Base-by-base conservation (phyloP, 2,888 invertebrate genomes). In the Desoria tigrina region DNA sequence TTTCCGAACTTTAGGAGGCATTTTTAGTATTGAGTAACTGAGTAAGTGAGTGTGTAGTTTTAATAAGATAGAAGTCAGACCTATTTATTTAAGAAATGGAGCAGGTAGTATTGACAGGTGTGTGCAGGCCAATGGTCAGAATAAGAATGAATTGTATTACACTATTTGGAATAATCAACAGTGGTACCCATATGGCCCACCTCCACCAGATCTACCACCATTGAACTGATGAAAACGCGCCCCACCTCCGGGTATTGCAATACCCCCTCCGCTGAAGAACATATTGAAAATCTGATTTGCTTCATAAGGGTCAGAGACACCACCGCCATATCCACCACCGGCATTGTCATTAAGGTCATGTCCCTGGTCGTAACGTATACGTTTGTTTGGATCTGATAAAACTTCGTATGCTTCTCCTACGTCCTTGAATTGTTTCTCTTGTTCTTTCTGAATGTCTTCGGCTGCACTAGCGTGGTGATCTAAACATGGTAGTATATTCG, bases 341-440 rank as follows among this genome's bases (percentile, higher is more conserved):
- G 81, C 85, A 76, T 84, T 84, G 67, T 92, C 92, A 56, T 93
- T 92, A 75, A 94, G 82, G 79, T 94, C 94, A 71, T 93, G 91
- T 0, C 94, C 95, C 78, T 85, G 91, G 81, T 96, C 96, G 79
- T 95, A 96, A 50, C 94, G 87, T 53, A 87, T 85, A 76, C 92
- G 89, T 81, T 95, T 95, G 81, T 90, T 90, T 9, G 90, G 86
- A 83, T 96, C 95, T 24, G 94, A 93, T 71, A 97, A 84, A 66
- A 96, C 86, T 50, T 90, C 88, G 80, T 96, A 96, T 0, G 96
- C 96, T 81, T 96, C 95, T n/a, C 95, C 94, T 23, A 96, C 86
- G 81, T 96, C 95, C 81, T 96, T 96, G 81, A 97, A 96, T 78
- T 90, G 91, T 77, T 88, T 87, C 81, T 97, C 96, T 80, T 96